phyloP scores from a whole-genome alignment of 2,888 invertebrate species.

The Eupithecia insigniata region DNA sequence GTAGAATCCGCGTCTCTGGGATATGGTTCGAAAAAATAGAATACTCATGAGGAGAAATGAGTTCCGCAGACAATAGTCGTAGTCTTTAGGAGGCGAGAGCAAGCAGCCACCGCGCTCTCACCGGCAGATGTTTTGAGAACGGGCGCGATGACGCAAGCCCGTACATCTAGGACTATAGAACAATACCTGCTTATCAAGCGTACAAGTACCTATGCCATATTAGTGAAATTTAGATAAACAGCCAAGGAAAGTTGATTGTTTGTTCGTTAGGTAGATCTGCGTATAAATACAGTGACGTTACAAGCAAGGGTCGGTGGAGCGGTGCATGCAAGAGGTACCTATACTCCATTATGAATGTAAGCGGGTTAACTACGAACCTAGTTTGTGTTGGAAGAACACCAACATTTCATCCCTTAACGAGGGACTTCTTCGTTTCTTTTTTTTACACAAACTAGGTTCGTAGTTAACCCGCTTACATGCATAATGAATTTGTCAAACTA shows the following conservation, averaged over 20 bases:
- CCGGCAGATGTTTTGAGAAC: background rate
- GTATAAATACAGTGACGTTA: background rate
- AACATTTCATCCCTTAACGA: too few relatives aligned
- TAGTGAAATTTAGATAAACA: background rate
- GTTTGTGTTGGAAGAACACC: too few relatives aligned
- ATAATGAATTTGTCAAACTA: too few relatives aligned
- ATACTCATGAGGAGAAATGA: background rate
- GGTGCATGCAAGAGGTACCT: background rate
- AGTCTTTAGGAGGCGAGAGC: background rate
- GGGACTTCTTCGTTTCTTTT: too few relatives aligned
- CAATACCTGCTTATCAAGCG: background rate
- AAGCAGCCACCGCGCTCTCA: too few relatives aligned
- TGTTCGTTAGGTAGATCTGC: background rate
- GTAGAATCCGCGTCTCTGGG: background rate
- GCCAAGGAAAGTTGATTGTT: background rate
- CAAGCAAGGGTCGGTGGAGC: background rate
- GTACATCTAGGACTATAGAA: background rate
- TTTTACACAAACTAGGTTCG: too few relatives aligned
- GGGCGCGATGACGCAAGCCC: background rate
- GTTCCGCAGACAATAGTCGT: background rate
- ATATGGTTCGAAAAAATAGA: background rate
- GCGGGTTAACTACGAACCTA: too few relatives aligned
- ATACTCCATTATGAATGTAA: too few relatives aligned
- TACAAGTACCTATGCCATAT: background rate
- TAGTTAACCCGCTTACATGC: too few relatives aligned